Evolutionary conservation across 2,113 vertebrate genomes (phyloP).

Genomic region (Anas platyrhynchos): DNA sequence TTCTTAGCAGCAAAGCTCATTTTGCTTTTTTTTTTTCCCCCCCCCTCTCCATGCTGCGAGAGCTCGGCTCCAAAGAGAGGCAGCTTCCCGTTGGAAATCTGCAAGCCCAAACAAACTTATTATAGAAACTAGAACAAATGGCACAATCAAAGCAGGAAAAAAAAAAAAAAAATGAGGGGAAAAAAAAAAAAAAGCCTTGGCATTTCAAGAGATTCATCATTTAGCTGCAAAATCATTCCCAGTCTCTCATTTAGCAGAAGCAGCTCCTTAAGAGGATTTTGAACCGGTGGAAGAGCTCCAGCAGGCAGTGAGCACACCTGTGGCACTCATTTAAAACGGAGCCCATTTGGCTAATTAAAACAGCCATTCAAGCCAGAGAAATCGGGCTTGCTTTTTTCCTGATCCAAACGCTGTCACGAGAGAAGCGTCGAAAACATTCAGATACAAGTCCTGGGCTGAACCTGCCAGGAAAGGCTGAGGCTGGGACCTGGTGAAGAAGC

Average conservation of each 20-base stretch:
- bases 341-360: background rate
- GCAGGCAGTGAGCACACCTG: slow-evolving; percentile 21
- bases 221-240: slow-evolving; percentile 19
- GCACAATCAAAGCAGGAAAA: slow-evolving; percentile 42
- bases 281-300: background rate
- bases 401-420: rapidly evolving
- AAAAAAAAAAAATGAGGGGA: too few species aligned
- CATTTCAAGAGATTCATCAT: slow-evolving; percentile 46
- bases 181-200: background rate
- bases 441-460: background rate
- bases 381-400: background rate
- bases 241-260: background rate
- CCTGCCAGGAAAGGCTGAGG: background rate
- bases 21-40: background rate
- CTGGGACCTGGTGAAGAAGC: background rate
- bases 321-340: background rate
- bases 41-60: background rate
- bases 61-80: background rate
- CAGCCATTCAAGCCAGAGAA: background rate
- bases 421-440: background rate
- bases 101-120: slow-evolving; percentile 70
- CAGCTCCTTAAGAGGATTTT: background rate
- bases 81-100: slow-evolving; percentile 57
- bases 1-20: background rate
- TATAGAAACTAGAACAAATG: slow-evolving; percentile 67